Conservation (phyloP, 92 coral and sea anemone species). For the Bergia puertoricense region DNA sequence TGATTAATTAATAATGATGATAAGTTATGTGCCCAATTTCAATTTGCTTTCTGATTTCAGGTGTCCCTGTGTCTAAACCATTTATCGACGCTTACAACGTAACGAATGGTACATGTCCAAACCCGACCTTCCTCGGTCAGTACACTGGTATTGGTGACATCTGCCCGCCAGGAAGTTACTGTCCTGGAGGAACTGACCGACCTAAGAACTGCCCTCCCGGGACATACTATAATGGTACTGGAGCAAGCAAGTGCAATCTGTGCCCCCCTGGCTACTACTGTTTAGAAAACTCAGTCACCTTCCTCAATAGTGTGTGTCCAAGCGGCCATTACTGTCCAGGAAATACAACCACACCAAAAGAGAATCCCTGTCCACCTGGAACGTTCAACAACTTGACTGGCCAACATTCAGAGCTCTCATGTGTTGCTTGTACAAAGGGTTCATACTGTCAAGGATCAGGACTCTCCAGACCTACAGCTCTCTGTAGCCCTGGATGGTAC, state of each 20-base stretch:
- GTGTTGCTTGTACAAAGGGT: constrained; percentile 80
- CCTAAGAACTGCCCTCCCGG: constrained; percentile 77
- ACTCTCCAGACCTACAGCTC: constrained; percentile 84
- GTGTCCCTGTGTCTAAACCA: constrained; percentile 81
- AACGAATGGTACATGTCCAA: constrained; percentile 86
- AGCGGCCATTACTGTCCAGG: constrained; percentile 89
- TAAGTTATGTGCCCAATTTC: not conserved
- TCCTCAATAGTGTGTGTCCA: constrained; percentile 70
- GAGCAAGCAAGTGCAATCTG: constrained; percentile 68
- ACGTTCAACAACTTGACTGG: constrained; percentile 81
- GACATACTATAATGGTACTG: constrained; percentile 79
- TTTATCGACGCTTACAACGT: constrained; percentile 84
- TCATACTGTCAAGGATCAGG: constrained; percentile 94
- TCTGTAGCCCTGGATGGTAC: constrained; percentile 96
- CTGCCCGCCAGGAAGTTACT: constrained; percentile 93
- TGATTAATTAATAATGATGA: not conserved
- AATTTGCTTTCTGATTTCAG: constrained; percentile 41
- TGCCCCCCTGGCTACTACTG: constrained; percentile 94
- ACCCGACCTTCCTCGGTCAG: constrained; percentile 88
- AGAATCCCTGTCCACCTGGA: constrained; percentile 86
- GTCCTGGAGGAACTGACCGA: constrained; percentile 65
- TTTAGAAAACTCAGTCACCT: constrained; percentile 60
- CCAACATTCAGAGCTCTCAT: constrained; percentile 68
- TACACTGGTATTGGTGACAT: constrained; percentile 95
- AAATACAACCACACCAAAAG: constrained; percentile 64